phyloP scores from a whole-genome alignment of 2,888 invertebrate genomes.

The Monoplex corrugatus region DNA sequence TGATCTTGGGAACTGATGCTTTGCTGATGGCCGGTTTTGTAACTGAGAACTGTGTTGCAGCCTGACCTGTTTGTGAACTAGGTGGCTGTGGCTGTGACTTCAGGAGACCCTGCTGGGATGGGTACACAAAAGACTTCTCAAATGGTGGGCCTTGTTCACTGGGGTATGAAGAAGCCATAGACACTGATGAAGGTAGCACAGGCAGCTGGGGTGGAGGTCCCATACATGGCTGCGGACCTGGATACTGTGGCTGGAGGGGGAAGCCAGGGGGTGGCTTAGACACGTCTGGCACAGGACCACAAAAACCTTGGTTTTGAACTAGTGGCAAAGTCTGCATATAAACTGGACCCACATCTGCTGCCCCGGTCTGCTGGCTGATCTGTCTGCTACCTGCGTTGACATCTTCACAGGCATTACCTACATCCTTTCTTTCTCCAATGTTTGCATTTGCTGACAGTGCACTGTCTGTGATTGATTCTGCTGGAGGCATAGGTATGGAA shows the following conservation, averaged over 20 bases:
- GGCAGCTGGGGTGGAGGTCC: neutral
- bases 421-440: neutral
- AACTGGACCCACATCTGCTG: neutral
- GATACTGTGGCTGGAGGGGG: neutral
- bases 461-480: no score
- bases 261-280: constrained; percentile 46
- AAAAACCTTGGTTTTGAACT: neutral
- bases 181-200: neutral
- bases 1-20: constrained; percentile 59
- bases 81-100: neutral
- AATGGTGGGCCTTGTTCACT: neutral
- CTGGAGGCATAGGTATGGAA: neutral
- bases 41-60: neutral
- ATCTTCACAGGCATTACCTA: neutral
- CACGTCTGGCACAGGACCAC: neutral
- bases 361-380: neutral
- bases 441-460: neutral
- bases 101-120: constrained; percentile 38
- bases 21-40: neutral
- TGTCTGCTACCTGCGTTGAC: neutral
- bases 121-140: neutral
- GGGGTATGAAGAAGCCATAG: neutral
- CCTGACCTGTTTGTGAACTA: neutral
- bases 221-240: neutral
- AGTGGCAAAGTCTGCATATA: neutral